phyloP scores from a whole-genome alignment of 2,888 invertebrate genomes.

The Trachelus tabidus region DNA sequence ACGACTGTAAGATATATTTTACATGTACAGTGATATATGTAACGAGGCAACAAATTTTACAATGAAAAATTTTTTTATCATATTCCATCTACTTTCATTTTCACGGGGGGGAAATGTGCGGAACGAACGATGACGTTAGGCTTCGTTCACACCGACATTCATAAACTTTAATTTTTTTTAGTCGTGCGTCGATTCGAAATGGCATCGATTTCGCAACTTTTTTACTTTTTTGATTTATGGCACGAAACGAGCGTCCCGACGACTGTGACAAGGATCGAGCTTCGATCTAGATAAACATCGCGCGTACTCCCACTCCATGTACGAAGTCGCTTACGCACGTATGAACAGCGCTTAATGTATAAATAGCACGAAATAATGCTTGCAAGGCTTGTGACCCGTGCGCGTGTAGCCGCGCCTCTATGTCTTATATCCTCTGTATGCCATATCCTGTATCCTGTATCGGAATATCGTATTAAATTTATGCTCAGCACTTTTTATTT shows the following conservation, averaged over 20 bases:
- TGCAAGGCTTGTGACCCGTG: neutral
- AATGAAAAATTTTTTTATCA: too few relatives aligned
- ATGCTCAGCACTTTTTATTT: neutral
- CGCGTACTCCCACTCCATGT: neutral
- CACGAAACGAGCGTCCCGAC: neutral
- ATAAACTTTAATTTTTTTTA: neutral
- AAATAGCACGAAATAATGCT: neutral
- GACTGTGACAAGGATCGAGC: neutral
- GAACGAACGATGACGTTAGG: neutral
- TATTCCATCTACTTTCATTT: too few relatives aligned
- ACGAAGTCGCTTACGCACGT: neutral
- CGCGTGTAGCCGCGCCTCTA: conserved; percentile 22
- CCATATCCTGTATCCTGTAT: conserved; percentile 38
- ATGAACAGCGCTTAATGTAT: neutral
- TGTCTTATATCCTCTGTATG: conserved; percentile 25
- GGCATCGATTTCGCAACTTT: neutral
- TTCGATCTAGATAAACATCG: neutral
- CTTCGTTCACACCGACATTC: neutral
- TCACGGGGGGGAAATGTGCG: too few relatives aligned
- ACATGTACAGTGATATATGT: too few relatives aligned
- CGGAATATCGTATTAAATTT: conserved; percentile 34
- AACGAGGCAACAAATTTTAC: too few relatives aligned
- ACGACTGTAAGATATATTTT: neutral
- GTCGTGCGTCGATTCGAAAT: neutral
- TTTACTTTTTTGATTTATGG: neutral